Evolutionary conservation across 2,113 vertebrate genomes (phyloP), one percentile per base, ranked within the genome.

Genomic region (Dromaius novaehollandiae): DNA sequence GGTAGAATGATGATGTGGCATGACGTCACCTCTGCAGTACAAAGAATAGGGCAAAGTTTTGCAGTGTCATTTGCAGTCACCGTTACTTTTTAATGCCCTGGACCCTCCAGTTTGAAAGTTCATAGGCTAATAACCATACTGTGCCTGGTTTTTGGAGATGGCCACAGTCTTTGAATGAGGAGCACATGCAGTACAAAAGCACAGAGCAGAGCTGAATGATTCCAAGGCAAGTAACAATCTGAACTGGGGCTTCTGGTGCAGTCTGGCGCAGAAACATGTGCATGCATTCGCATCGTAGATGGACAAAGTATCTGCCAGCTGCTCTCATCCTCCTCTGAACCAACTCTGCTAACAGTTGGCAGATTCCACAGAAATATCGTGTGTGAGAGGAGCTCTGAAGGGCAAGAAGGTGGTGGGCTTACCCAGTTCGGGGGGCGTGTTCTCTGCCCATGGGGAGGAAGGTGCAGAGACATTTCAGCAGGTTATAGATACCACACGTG

Each of bases 11-110:
- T 4, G 7, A n/a, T 64, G 20, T 82, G 13, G 30, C 84, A 79
- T 28, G n/a, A n/a, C 42, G 7, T 24, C 36, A 48, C 8, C 34
- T 77, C 9, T 40, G 4, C 1, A 50, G 36, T 30, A 64, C 44
- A 50, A 30, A 38, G 34, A 51, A 51, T 12, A 51, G 16, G 8
- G 34, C 11, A 6, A 82, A 81, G 26, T 44, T 0, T 3, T n/a
- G 38, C 13, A n/a, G 20, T 7, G 13, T 60, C 10, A 36, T 44
- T 60, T 0, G 0, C 17, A 75, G 12, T 28, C 30, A n/a, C 5
- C 18, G 17, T 25, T 44, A 22, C 55, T 21, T 80, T 81, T 64
- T 58, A 78, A 63, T 75, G 34, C 18, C 30, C 76, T 3, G 20
- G 16, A 51, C 17, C 53, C 5, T 86, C 11, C 20, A n/a, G 30